phyloP scores from a whole-genome alignment of 2,888 invertebrate genomes.

The Endomychus coccineus region DNA sequence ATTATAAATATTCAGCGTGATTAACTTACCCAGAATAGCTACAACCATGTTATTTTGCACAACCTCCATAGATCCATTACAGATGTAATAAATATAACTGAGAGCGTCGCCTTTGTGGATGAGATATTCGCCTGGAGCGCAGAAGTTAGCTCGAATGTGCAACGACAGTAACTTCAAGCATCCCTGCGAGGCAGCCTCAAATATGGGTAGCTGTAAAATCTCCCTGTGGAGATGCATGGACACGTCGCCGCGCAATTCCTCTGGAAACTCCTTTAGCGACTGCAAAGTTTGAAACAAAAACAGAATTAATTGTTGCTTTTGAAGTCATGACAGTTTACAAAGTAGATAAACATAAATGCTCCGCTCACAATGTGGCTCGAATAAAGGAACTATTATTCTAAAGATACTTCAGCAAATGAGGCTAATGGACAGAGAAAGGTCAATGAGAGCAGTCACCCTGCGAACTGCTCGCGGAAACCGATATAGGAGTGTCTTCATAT shows the following conservation, averaged over 20 bases:
- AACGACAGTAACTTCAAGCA: conserved; percentile 87
- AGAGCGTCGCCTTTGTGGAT: conserved; percentile 92
- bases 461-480: too few species aligned
- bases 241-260: conserved; percentile 90
- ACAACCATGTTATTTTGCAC: conserved; percentile 95
- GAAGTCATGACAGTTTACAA: too few species aligned
- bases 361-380: too few species aligned
- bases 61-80: conserved; percentile 96
- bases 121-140: conserved; percentile 91
- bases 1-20: too few species aligned
- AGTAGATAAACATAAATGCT: too few species aligned
- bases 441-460: too few species aligned
- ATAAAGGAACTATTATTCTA: too few species aligned
- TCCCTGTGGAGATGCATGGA: conserved; percentile 93
- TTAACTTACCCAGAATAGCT: conserved; percentile 80
- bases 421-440: too few species aligned
- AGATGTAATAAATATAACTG: conserved; percentile 89
- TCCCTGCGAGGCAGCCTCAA: conserved; percentile 90
- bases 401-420: too few species aligned
- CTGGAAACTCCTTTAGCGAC: conserved; percentile 93
- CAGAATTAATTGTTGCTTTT: too few species aligned
- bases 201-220: conserved; percentile 88
- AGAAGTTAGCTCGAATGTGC: conserved; percentile 90
- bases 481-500: too few species aligned
- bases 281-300: too few species aligned